Base-by-base conservation (phyloP, 2,797 vertebrate genomes). In the Bradypus variegatus region DNA sequence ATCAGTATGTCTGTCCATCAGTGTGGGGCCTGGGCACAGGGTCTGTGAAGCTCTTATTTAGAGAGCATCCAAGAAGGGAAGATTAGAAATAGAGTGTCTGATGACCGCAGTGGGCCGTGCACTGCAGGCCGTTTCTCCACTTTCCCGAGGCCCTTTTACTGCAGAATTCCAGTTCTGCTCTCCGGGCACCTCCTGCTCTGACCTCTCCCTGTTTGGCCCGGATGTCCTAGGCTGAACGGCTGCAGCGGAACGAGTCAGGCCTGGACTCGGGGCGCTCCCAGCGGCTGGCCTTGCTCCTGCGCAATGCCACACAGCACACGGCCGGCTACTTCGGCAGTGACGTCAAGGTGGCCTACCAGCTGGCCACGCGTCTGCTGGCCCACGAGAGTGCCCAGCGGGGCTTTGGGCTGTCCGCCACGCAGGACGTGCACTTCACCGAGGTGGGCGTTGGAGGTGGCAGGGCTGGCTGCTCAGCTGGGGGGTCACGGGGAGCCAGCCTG, bases 361-460 rank as follows among this genome's bases (percentile, higher is more conserved):
- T 99, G 94, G 98, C 97, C 0, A 97, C 98, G 33, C 97, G 97
- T 18, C 97, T 99, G 27, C 98, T 99, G 96, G 98, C 96, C 72
- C 98, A 98, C 0, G 98, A 99, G 98, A 98, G 98, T 93, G 95
- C 50, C 85, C 98, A 99, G 97, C 97, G 97, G 3, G 99, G 99
- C 93, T 99, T 99, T 93, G 98, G 97, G 94, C 98, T 99, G 41
- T 98, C 98, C 0, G 99, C 99, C 78, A 99, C 99, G 0, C 99
- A 99, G 97, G 99, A 99, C 0, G 98, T 99, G 81, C 98, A 98
- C 96, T 99, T 99, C 97, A 99, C 98, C 0, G 98, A 99, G 99
- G 99, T 99, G 94, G 80, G 94, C 45, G 58, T 89, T 27, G 15
- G 77, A 12, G 77, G 27, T 18, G n/a, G 82, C 60, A 15, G 70